A percentile compares a stretch with the other conserved stretches of the same genome.
Evolutionary conservation across 2,888 invertebrate species (phyloP).

Genomic region (Drosophila austrosaltans): DNA sequence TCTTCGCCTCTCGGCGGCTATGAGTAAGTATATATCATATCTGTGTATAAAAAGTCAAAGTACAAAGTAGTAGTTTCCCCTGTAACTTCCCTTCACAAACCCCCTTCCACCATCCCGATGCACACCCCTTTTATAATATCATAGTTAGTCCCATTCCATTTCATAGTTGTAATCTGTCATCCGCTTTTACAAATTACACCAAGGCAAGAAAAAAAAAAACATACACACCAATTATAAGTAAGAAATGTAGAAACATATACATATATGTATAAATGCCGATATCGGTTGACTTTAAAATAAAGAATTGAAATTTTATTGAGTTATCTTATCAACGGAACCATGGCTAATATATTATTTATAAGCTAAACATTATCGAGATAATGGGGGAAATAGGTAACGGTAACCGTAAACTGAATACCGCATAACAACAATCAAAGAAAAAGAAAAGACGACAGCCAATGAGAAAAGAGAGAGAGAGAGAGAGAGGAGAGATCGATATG

Average conservation of each 20-base stretch:
- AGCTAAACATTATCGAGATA: constrained; percentile 16
- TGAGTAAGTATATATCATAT: constrained; percentile 5
- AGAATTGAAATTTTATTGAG: background rate
- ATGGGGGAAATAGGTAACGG: background rate
- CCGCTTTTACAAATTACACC: constrained; percentile 9
- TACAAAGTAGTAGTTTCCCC: constrained; percentile 10
- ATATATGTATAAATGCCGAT: background rate
- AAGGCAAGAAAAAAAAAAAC: background rate
- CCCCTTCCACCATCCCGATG: background rate
- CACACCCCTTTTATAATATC: background rate
- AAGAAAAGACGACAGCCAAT: background rate
- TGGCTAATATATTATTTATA: constrained; percentile 10
- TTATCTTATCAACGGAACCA: constrained; percentile 7
- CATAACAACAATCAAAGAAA: constrained; percentile 1
- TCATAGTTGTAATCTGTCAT: constrained; percentile 12
- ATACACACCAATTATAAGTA: background rate
- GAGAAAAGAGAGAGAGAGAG: background rate
- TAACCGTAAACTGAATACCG: background rate
- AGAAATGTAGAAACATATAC: background rate
- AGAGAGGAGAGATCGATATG: background rate
- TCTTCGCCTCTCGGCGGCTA: background rate
- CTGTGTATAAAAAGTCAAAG: background rate
- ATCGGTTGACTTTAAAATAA: background rate
- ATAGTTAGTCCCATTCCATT: constrained; percentile 10
- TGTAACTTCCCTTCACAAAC: too few relatives aligned